Conservation (phyloP, 1,140 invertebrate species). For the Leptinotarsa defecta region DNA sequence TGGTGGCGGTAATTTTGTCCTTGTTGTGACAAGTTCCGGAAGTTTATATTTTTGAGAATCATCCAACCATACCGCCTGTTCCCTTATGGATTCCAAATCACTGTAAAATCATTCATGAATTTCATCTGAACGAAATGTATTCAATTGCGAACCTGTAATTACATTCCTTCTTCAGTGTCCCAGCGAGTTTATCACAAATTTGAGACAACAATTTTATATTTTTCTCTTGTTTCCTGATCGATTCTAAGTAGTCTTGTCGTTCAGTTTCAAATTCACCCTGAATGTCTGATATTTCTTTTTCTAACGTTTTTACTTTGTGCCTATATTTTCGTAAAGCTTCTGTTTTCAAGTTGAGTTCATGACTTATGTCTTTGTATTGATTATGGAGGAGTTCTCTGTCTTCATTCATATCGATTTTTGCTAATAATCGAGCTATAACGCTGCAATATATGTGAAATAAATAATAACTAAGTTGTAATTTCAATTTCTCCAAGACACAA, state of each 20-base stretch:
- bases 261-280: conserved; percentile 86
- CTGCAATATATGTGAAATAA: conserved; percentile 39
- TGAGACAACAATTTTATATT: conserved; percentile 72
- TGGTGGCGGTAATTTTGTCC: conserved; percentile 71
- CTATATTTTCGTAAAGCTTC: conserved; percentile 72
- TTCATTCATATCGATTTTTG: conserved; percentile 72
- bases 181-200: conserved; percentile 73
- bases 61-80: conserved; percentile 77
- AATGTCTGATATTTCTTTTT: conserved; percentile 77
- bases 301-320: conserved; percentile 68
- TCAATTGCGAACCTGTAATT: conserved; percentile 67
- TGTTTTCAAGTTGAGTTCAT: conserved; percentile 76
- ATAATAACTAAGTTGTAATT: no score
- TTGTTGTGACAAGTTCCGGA: conserved; percentile 68
- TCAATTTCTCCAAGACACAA: not conserved
- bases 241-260: conserved; percentile 82
- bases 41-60: conserved; percentile 74
- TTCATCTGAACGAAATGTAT: not conserved
- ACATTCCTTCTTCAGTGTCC: conserved; percentile 74
- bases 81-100: conserved; percentile 70
- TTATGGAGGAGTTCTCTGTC: conserved; percentile 64
- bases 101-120: conserved; percentile 45
- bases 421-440: conserved; percentile 69
- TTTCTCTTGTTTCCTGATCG: conserved; percentile 77
- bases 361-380: conserved; percentile 75